phyloP scores from a whole-genome alignment of 2,113 vertebrate genomes.

The Chelonoidis abingdonii region DNA sequence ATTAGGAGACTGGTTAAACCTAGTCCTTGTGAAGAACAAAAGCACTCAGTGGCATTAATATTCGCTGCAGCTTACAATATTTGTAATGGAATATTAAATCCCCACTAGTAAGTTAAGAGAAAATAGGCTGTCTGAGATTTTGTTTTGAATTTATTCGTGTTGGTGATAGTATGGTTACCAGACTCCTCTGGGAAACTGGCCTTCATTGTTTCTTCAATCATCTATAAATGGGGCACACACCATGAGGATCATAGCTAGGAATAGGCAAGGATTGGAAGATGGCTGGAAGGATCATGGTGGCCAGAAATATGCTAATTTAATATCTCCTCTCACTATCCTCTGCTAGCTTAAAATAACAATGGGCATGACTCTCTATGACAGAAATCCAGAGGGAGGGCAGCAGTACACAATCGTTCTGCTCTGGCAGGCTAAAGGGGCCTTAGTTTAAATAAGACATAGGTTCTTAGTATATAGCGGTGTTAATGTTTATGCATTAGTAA shows the following conservation, averaged over 20 bases:
- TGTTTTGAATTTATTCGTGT: background rate
- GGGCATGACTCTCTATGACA: background rate
- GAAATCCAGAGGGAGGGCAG: background rate
- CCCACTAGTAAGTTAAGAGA: background rate
- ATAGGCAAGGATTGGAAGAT: accelerated
- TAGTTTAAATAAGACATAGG: background rate
- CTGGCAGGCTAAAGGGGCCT: background rate
- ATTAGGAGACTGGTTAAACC: background rate
- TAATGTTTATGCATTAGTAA: background rate
- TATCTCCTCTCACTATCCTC: background rate
- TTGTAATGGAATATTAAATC: accelerated
- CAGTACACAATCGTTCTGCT: background rate
- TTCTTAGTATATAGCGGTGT: background rate
- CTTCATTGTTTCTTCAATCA: background rate
- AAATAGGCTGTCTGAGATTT: background rate
- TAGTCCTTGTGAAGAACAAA: background rate
- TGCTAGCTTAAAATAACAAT: background rate
- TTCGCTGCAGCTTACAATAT: background rate
- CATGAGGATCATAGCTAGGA: background rate
- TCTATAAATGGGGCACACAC: background rate
- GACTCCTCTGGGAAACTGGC: background rate
- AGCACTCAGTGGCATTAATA: background rate
- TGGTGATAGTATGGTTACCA: background rate
- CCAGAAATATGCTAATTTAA: background rate
- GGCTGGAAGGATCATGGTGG: background rate